phyloP scores from a whole-genome alignment of 2,888 invertebrate genomes.

The Lithophane socia region DNA sequence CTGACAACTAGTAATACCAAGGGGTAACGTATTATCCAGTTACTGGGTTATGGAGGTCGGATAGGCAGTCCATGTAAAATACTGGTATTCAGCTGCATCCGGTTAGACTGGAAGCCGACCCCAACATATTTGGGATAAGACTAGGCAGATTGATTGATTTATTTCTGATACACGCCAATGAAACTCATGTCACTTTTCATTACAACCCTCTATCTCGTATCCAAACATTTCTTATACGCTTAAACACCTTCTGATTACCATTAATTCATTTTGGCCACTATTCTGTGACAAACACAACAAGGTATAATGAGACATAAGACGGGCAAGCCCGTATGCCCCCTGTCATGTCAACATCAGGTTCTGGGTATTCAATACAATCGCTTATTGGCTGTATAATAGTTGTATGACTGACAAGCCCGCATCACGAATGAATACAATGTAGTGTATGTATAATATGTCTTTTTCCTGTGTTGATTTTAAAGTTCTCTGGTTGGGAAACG shows the following conservation, averaged over 20 bases:
- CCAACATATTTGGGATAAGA: too few species aligned
- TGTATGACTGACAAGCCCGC: conserved; percentile 67
- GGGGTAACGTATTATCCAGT: too few species aligned
- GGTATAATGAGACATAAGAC: conserved; percentile 69
- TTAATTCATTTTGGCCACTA: conserved; percentile 45
- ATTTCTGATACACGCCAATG: too few species aligned
- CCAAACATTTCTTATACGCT: background rate
- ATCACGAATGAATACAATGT: conserved; percentile 62
- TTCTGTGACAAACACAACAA: conserved; percentile 64
- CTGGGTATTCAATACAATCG: conserved; percentile 63
- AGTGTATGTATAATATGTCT: conserved; percentile 11
- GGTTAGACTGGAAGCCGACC: too few species aligned
- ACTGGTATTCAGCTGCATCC: too few species aligned
- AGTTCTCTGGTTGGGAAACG: background rate
- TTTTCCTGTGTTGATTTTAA: background rate
- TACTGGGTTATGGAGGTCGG: too few species aligned
- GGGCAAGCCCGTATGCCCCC: conserved; percentile 77
- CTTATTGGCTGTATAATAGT: conserved; percentile 67
- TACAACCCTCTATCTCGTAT: background rate
- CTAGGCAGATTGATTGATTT: too few species aligned
- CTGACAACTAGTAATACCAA: too few species aligned
- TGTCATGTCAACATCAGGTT: conserved; percentile 76
- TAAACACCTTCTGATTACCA: conserved; percentile 41
- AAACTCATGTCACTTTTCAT: conserved; percentile 17
- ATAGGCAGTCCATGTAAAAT: too few species aligned